Evolutionary conservation across 2,888 invertebrate genomes (phyloP), one percentile per base, ranked within the genome.

Genomic region (Callyntrura guangdongensis): DNA sequence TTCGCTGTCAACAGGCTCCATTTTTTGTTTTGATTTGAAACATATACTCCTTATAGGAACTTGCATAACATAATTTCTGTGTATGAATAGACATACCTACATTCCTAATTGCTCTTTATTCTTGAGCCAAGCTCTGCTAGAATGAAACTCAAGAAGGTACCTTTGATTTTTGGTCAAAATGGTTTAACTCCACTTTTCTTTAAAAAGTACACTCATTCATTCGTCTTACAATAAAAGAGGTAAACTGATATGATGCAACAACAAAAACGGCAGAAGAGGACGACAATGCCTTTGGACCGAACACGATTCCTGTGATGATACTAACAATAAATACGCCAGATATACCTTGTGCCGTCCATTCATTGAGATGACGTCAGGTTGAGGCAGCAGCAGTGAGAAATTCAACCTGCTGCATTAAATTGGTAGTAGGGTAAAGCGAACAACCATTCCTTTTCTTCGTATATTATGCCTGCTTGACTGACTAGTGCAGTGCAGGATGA

Each of bases 291-390:
- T 61, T 8, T 64, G 25, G 64, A 27, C 11, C 2, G 27, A 64
- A 20, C 47, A 45, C 47, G 36, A 22, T 69, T 45, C 47, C 47
- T 9, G 47, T 20, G 47, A 20, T 72, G 22, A 12, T 36, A 17
- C 14, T 17, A 61, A 61, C 17, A 17, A 20, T 17, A 17, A 17
- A 20, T 17, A 17, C n/a, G 17, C 2, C 25, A 47, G 36, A 36
- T 36, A 14, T 36, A 17, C 47, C 20, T 45, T 82, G 36, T 36
- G 12, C 47, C 20, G 64, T 82, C 49, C 72, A 25, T 79, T 85
- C 89, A 89, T 85, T 85, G 49, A 79, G 79, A 85, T 89, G 89
- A 89, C 89, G 89, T 89, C 89, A 89, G 64, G n/a, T 45, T 82
- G 36, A 22, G 22, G 59, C 27, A 14, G 22, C 27, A 14, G 22